Conservation (phyloP, 92 coral and sea anemone genomes). For the Paragorgia papillata region DNA sequence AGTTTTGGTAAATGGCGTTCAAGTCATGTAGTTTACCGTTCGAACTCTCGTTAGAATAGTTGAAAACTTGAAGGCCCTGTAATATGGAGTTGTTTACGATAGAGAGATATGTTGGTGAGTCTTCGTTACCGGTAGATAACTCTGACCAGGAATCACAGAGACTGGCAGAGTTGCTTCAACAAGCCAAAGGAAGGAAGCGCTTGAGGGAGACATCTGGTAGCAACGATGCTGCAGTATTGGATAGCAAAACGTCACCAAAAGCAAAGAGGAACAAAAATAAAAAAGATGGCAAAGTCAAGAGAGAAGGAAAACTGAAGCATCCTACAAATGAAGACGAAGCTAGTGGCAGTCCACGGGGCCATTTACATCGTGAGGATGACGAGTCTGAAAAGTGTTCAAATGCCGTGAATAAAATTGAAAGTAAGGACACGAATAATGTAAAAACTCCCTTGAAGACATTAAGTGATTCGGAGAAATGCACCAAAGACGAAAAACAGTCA, state of each 20-base stretch:
- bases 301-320: not conserved
- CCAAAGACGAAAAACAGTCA: not conserved
- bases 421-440: conserved; percentile 1
- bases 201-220: not conserved
- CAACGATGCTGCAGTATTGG: not conserved
- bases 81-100: conserved; percentile 81
- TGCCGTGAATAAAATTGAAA: not conserved
- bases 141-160: conserved; percentile 6
- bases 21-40: no score
- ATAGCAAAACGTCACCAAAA: conserved; percentile 5
- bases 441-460: not conserved
- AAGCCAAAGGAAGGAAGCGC: conserved; percentile 34
- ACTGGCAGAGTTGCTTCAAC: conserved; percentile 17
- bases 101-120: conserved; percentile 80
- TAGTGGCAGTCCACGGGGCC: not conserved
- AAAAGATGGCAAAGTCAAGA: conserved; percentile 27
- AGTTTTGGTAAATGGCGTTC: no score
- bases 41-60: no score
- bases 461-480: not conserved
- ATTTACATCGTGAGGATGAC: not conserved
- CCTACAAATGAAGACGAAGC: conserved; percentile 20
- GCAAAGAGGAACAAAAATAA: conserved; percentile 2
- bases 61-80: no score
- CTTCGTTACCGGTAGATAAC: not conserved
- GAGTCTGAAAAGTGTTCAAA: not conserved